Evolutionary conservation across 2,888 invertebrate genomes (phyloP).

Genomic region (Limnephilus marmoratus): DNA sequence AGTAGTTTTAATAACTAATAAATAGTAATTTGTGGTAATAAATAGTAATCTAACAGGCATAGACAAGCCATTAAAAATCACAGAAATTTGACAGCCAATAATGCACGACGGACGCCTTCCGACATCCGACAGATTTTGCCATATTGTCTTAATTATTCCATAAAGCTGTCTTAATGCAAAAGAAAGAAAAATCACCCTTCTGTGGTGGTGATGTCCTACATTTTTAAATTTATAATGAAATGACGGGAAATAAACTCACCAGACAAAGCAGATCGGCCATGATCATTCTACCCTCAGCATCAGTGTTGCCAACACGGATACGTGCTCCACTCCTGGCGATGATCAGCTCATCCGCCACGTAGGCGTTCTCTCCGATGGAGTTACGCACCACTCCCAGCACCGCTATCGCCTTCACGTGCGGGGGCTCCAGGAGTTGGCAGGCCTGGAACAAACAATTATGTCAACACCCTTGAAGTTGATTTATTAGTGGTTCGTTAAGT

Average conservation of each 20-base stretch:
- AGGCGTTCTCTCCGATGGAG: conserved; percentile 91
- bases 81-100: too few species aligned
- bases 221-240: background rate
- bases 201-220: background rate
- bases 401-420: conserved; percentile 87
- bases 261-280: conserved; percentile 93
- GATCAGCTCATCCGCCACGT: conserved; percentile 94
- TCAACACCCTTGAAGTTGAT: background rate
- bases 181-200: too few species aligned
- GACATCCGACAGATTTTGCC: too few species aligned
- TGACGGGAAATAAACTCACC: conserved; percentile 73
- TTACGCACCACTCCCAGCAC: conserved; percentile 93
- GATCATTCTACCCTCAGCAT: conserved; percentile 96
- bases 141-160: too few species aligned
- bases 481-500: too few species aligned
- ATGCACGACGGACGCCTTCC: too few species aligned
- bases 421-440: conserved; percentile 81
- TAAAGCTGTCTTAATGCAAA: too few species aligned
- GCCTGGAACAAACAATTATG: conserved; percentile 72
- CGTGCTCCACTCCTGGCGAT: conserved; percentile 89
- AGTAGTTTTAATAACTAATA: too few species aligned
- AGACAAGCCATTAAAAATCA: too few species aligned
- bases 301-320: conserved; percentile 94
- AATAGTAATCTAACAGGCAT: too few species aligned
- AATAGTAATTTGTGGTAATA: too few species aligned